phyloP scores from a whole-genome alignment of 2,888 invertebrate genomes.

The Neoscelio sp. region DNA sequence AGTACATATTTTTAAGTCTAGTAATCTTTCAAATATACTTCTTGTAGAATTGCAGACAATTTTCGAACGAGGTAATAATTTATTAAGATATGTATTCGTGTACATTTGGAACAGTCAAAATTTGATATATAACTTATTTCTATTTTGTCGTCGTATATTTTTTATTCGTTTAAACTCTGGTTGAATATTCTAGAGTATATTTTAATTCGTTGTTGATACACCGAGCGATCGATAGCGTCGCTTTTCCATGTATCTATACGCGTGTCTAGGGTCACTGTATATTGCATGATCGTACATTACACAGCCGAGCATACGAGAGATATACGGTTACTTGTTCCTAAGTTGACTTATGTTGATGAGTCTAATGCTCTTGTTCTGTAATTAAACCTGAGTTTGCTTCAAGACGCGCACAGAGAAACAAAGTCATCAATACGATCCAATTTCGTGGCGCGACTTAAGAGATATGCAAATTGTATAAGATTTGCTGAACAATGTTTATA shows the following conservation, averaged over 20 bases:
- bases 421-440: constrained; percentile 51
- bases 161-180: neutral
- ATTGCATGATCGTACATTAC: constrained; percentile 51
- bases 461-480: constrained; percentile 41
- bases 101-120: too few species aligned
- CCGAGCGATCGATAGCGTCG: constrained; percentile 47
- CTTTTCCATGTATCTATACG: constrained; percentile 49
- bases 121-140: too few species aligned
- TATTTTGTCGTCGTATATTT: too few species aligned
- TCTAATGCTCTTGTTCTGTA: constrained; percentile 56
- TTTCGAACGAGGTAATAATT: too few species aligned
- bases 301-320: constrained; percentile 13
- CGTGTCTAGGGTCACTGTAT: constrained; percentile 43
- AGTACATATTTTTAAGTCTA: too few species aligned
- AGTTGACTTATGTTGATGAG: constrained; percentile 61
- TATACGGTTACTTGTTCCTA: constrained; percentile 37
- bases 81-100: too few species aligned
- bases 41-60: too few species aligned
- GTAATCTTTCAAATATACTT: too few species aligned
- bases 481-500: constrained; percentile 34
- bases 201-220: constrained; percentile 47
- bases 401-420: constrained; percentile 31
- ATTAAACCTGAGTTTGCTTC: constrained; percentile 39
- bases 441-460: constrained; percentile 23
- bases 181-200: constrained; percentile 36